Conservation (phyloP, 2,113 vertebrate species). For the Chrysochloris asiatica region DNA sequence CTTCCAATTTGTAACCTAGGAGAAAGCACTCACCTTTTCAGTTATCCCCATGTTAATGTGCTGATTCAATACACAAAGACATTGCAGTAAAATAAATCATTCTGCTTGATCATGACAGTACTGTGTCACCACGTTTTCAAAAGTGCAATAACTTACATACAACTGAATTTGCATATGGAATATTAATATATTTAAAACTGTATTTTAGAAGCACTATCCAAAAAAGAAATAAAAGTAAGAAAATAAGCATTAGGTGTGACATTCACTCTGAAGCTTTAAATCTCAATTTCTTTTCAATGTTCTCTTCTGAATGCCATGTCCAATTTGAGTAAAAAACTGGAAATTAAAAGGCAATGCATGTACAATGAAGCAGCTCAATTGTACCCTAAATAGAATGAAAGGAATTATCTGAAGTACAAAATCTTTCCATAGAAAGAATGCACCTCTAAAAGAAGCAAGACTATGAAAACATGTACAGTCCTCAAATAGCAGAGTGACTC, state of each 20-base stretch:
- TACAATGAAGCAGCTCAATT: background rate
- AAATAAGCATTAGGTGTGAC: background rate
- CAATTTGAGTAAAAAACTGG: background rate
- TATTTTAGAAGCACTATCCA: conserved; percentile 23
- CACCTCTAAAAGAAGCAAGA: background rate
- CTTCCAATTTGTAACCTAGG: conserved; percentile 11
- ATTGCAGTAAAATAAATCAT: background rate
- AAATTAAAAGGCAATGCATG: background rate
- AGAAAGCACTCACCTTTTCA: background rate
- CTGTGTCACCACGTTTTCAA: background rate
- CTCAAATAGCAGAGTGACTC: background rate
- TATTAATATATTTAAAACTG: background rate
- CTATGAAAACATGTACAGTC: background rate
- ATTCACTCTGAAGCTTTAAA: conserved; percentile 22
- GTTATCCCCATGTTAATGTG: background rate
- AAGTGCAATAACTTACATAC: background rate
- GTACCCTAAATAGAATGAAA: background rate
- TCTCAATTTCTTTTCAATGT: background rate
- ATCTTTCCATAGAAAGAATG: background rate
- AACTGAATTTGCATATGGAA: conserved; percentile 19
- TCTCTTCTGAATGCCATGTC: background rate
- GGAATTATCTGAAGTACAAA: background rate
- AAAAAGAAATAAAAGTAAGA: too few species aligned
- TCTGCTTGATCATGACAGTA: background rate
- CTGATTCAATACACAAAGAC: background rate